Evolutionary conservation across 2,888 invertebrate species (phyloP), one percentile per base, ranked within the genome.

Genomic region (Autographa pulchrina): DNA sequence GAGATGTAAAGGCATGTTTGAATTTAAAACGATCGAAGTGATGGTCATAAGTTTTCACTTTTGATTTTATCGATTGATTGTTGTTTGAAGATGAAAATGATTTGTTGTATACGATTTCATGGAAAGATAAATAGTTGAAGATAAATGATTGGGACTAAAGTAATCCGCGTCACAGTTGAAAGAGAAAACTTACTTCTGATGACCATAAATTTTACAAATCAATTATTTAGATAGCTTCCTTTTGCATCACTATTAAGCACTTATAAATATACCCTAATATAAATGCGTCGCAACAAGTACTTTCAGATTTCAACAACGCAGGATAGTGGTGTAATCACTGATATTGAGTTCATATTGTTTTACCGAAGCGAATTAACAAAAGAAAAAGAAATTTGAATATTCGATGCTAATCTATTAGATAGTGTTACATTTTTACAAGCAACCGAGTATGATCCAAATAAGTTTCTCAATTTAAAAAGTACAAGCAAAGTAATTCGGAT

Each of bases 281-380:
- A 70, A 41, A 63, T 54, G 38, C 65, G 56, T 61, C 65, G 60
- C 25, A 68, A 72, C 43, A 71, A 80, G 65, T 68, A 80, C 77
- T 59, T 72, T 66, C 48, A 68, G 52, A 69, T 77, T 72, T 69
- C 77, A 61, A 77, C 77, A 77, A 18, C 5, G 14, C 66, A 64
- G 38, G 18, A 69, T 66, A 60, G 18, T 72, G 56, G 5, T 60
- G 68, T 43, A 72, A 78, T 52, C 52, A 61, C 54, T 11, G 35
- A 62, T 64, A 77, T 59, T 31, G 60, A 74, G 41, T 58, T 58
- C 43, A 74, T 76, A 76, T 76, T 75, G 62, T 75, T 72, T 66
- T 67, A 67, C 58, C 54, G 11, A 70, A 68, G 56, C 16, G 32
- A 68, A 63, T 31, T 48, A 61, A 65, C 52, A 56, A 67, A 65